Evolutionary conservation across 2,888 invertebrate species (phyloP).

Genomic region (Gerris lacustris): DNA sequence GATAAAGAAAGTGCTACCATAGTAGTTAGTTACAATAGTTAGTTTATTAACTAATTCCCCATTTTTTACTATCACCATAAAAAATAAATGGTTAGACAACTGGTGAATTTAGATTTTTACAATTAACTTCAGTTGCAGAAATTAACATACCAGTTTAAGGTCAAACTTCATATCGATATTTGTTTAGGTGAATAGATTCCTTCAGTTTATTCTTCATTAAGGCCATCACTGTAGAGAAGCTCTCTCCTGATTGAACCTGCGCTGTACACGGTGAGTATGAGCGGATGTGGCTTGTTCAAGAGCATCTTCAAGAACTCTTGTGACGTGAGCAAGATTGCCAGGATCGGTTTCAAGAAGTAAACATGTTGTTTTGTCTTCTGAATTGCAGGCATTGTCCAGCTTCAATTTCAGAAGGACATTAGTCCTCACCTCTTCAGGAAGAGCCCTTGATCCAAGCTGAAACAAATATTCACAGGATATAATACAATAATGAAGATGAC

Average conservation of each 20-base stretch:
- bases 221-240: constrained; percentile 33
- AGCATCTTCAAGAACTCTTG: constrained; percentile 50
- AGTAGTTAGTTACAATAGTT: no score
- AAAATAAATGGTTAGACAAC: no score
- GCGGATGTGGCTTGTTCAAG: constrained; percentile 48
- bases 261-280: constrained; percentile 25
- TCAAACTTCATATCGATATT: no score
- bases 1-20: no score
- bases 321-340: constrained; percentile 48
- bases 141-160: no score
- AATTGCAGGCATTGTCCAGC: constrained; percentile 36
- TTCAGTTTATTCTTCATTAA: no score
- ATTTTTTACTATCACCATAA: no score
- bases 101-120: no score
- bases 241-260: constrained; percentile 32
- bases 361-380: constrained; percentile 36
- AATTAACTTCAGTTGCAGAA: no score
- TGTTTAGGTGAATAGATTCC: no score
- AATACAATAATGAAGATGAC: not conserved
- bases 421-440: constrained; percentile 47
- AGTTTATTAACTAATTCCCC: no score
- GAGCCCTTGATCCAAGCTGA: constrained; percentile 47
- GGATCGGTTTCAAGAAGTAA: constrained; percentile 47
- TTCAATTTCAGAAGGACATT: constrained; percentile 47
- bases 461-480: constrained; percentile 23